These are phyloP conservation scores for Tragopan temminckii DNA, from an alignment of 2,797 vertebrate species.

Conservation along the genomic window DNA sequence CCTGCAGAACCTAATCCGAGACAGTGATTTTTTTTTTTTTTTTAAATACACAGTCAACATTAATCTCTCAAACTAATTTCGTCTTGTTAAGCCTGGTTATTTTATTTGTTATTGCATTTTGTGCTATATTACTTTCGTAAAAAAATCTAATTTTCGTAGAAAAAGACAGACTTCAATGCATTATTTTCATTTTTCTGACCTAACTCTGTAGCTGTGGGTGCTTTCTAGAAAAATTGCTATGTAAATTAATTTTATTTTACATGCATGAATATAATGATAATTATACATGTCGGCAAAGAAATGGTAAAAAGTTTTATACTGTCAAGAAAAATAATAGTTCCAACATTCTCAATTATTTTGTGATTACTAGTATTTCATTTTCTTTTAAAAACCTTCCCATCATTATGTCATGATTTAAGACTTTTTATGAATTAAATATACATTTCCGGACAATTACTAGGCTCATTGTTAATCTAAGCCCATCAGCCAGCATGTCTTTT, in stretches of 20 bases:
- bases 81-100: not conserved
- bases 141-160: not conserved
- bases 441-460: constrained; percentile 76
- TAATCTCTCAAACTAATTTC: not conserved
- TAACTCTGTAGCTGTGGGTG: not conserved
- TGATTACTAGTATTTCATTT: constrained; percentile 75
- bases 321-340: constrained; percentile 70
- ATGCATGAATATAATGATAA: constrained; percentile 18
- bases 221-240: constrained; percentile 40
- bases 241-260: constrained; percentile 56
- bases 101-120: not conserved
- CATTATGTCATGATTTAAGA: constrained; percentile 72
- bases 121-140: not conserved
- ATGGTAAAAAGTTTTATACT: constrained; percentile 61
- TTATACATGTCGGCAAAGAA: constrained; percentile 24
- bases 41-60: not conserved
- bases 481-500: constrained; percentile 61
- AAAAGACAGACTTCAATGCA: not conserved
- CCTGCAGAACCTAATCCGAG: not conserved
- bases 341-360: constrained; percentile 74
- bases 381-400: constrained; percentile 68
- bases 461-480: constrained; percentile 73
- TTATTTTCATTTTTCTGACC: constrained; percentile 10
- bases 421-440: constrained; percentile 77
- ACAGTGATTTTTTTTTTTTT: not conserved